Evolutionary conservation across 2,888 invertebrate species (phyloP), one percentile per base, ranked within the genome.

Genomic region (Fragum sueziense): DNA sequence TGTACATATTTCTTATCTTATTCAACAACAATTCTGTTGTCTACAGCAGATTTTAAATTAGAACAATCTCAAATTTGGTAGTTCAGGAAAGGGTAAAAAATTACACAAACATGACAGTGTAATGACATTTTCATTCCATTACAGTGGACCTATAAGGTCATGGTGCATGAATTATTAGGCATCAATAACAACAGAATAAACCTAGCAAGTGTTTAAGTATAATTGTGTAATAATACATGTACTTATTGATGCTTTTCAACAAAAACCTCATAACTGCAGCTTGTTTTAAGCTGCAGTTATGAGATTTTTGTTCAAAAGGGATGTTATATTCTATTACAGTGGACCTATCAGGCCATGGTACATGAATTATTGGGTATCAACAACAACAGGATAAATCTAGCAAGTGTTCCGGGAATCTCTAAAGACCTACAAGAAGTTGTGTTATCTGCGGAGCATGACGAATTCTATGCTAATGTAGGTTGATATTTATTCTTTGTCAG

Each of bases 331-430:
- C 2, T 47, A 25, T 89, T 89, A 0, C 95, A 98, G 95, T 99
- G 99, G 99, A 99, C 99, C 0, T 99, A 99, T 94, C 99, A 99
- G 93, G 99, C 99, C 1, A 99, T 99, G 99, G 98, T 99, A 14
- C 99, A 99, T 93, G 99, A 99, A 93, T 93, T 99, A 71, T 93
- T 99, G 57, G 96, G 96, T 0, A 98, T 99, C 85, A 96, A 96
- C 90, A 98, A 98, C 93, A 98, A 98, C 94, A 95, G 99, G 76
- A 98, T 99, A 33, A 97, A 96, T 92, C 95, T 99, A 81, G 96
- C 97, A 0, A 95, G 96, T 85, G 95, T 97, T 33, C 96, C 97
- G 20, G 97, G 96, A 61, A 96, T 98, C 81, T 95, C 96, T 27
- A 97, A 97, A 93, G 99, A 99, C 90, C 95, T 98, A 84, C 95